Evolutionary conservation across 2,888 invertebrate genomes (phyloP), one percentile per base, ranked within the genome.

Genomic region (Parapristionchus giblindavisi): DNA sequence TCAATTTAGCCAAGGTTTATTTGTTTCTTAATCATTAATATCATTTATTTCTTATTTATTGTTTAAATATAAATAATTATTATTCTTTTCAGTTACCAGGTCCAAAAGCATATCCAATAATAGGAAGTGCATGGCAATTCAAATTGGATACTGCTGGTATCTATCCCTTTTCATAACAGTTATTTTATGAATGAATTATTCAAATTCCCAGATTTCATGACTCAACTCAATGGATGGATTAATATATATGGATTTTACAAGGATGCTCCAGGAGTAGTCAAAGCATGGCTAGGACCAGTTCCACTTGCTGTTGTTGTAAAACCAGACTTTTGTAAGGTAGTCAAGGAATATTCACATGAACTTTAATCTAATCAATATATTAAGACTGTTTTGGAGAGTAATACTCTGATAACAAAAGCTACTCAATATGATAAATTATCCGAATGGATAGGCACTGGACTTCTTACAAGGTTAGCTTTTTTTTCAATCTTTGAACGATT

Each of bases 401-500:
- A 84, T 75, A 87, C 82, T 48, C 79, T 87, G 14, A 85, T 89
- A 21, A 85, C 88, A 17, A 89, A 89, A 77, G 85, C 88, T 11
- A 80, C 80, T 32, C 88, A 89, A 74, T 90, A 91, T 80, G 81
- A 85, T 48, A 83, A 90, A 3, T 86, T 89, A 75, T 77, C 77
- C 48, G 89, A 89, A 5, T 91, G 90, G 90, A 85, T 91, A 0
- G 90, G 90, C 27, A 89, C 89, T 21, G 90, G 90, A n/a, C 85
- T 90, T 3, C 85, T 90, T 21, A 71, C 56, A 32, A 71, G 70
- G 70, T 71, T 6, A 21, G 14, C 29, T 14, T 2, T 29, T 11
- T n/a, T n/a, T 4, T n/a, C n/a, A 52, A 4, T 52, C n/a, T 1
- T 2, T 52, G 8, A 24, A 52, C 27, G n/a, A 8, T n/a, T n/a